Base-by-base conservation (phyloP, 1,140 invertebrate genomes). In the Plodia interpunctella region DNA sequence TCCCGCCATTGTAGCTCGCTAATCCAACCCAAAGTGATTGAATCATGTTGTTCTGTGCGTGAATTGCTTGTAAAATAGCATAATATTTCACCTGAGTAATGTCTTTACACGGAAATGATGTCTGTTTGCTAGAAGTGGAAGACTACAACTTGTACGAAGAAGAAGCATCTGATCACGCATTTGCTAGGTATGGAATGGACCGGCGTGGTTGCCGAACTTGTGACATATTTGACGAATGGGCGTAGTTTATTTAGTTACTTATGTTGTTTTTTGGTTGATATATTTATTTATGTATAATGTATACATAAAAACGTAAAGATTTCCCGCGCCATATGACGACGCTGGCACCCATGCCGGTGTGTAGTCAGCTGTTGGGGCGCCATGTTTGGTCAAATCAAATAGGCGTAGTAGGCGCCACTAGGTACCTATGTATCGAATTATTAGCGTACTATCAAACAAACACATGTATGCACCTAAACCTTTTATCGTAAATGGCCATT, bases 341-440 rank as follows among this genome's bases (percentile, higher is more conserved):
- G 67, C 76, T 81, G 78, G 78, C 83, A 77, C 78, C 76, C 75
- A 80, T 87, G 79, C 87, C 83, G 84, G 86, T 83, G 75, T 78
- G 76, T 85, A 88, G 90, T 90, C 90, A 91, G 90, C 90, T 91
- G 90, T 90, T 90, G 78, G 76, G 76, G 82, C 87, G 90, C 90
- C 90, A 90, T 90, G 86, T 90, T 90, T 88, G 83, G 78, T 77
- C 71, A 77, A 80, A 82, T 81, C 73, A 76, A 87, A 88, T 87
- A 89, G 87, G 83, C 83, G 87, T 87, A 89, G 82, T 87, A 87
- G 72, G 75, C 82, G 75, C 80, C 71, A 72, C 68, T 69, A 72
- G 30, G 21, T 25, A 25, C 68, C 54, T 66, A 66, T 58, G 58
- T 67, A 60, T 60, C 58, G 63, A 62, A 57, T 62, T 72, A 65